phyloP scores from a whole-genome alignment of 2,888 invertebrate species.

The Noctua pronuba region DNA sequence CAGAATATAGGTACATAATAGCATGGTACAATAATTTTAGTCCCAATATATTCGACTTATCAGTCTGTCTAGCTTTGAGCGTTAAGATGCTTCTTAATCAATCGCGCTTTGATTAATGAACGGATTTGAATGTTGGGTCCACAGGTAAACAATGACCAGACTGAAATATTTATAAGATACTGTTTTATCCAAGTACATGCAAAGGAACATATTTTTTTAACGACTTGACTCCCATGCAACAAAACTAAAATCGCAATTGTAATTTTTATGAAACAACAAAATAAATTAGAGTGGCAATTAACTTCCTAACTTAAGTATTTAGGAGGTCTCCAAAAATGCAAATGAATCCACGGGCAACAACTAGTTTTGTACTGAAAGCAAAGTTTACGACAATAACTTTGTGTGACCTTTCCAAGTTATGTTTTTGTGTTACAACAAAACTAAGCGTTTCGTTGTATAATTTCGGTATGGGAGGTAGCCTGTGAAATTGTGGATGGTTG shows the following conservation, averaged over 20 bases:
- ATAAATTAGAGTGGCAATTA: neutral
- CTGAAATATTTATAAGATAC: neutral
- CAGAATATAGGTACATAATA: too few relatives aligned
- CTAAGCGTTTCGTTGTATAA: constrained; percentile 8
- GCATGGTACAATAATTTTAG: too few relatives aligned
- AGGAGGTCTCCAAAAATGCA: neutral
- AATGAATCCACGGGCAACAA: neutral
- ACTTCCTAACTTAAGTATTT: neutral
- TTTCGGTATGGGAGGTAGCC: neutral
- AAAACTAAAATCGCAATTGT: neutral
- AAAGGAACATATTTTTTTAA: neutral
- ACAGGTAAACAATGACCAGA: too few relatives aligned
- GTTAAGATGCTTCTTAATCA: neutral
- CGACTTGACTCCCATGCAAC: neutral
- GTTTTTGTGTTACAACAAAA: constrained; percentile 31
- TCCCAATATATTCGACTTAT: too few relatives aligned
- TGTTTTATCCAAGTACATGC: neutral
- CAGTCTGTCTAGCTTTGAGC: neutral
- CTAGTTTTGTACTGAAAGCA: constrained; percentile 4
- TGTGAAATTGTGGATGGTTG: constrained; percentile 14
- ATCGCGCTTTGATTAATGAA: neutral
- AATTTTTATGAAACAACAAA: neutral
- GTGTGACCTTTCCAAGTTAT: constrained; percentile 16
- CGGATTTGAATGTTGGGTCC: neutral
- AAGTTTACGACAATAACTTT: constrained; percentile 14